Evolutionary conservation across 2,797 vertebrate genomes (phyloP).

Genomic region (Lithobates sylvaticus): DNA sequence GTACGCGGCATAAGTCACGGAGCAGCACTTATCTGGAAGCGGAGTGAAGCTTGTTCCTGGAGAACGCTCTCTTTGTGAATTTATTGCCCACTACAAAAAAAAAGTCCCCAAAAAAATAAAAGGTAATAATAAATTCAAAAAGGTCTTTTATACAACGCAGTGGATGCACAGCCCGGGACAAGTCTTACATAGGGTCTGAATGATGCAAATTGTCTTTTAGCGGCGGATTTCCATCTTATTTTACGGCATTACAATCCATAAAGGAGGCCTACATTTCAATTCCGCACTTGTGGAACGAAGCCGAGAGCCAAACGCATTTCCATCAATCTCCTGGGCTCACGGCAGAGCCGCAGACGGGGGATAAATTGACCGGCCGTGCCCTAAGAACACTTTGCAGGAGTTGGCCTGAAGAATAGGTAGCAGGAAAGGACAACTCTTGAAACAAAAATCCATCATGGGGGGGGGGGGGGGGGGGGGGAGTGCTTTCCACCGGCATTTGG

Average conservation of each 20-base stretch:
- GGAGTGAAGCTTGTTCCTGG: too few relatives aligned
- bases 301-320: background rate
- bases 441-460: constrained; percentile 31
- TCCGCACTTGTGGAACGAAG: background rate
- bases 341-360: constrained; percentile 1
- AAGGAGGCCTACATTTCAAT: background rate
- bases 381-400: background rate
- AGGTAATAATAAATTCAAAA: too few relatives aligned
- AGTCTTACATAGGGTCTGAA: background rate
- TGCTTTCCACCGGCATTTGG: constrained; percentile 15
- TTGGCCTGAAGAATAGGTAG: constrained; percentile 10
- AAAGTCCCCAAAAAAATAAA: too few relatives aligned
- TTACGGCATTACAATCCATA: background rate
- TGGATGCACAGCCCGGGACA: too few relatives aligned
- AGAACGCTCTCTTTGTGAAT: too few relatives aligned
- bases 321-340: constrained; percentile 17
- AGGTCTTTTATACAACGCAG: too few relatives aligned
- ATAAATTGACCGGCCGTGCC: constrained; percentile 27
- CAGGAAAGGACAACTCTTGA: constrained; percentile 8
- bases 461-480: background rate
- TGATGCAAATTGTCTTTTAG: background rate
- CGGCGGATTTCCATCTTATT: background rate
- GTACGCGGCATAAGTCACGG: too few relatives aligned
- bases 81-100: too few relatives aligned
- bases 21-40: too few relatives aligned